Evolutionary conservation across 1,140 invertebrate species (phyloP), one percentile per base, ranked within the genome.

Genomic region (Maniola jurtina): DNA sequence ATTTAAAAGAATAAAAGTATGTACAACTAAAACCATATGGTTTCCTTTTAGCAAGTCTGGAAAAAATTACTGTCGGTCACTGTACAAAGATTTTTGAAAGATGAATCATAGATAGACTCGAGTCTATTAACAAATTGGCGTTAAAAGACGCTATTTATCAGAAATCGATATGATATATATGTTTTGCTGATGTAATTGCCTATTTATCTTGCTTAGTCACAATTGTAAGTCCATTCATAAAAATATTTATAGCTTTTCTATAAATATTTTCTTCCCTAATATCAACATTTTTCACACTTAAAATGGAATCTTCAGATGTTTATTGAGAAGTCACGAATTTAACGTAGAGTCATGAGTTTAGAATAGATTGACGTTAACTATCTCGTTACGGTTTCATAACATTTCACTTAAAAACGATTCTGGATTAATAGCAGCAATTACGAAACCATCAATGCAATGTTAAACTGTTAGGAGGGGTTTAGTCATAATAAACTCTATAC

Each of bases 341-440:
- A 34, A 9, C 45, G 35, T 54, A 40, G 58, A 40, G 36, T 38
- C 36, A 50, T 15, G 13, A n/a, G 16, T 52, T 34, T 55, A 13
- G 34, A 52, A 52, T 48, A 40, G 2, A 50, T 65, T 34, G 52
- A 55, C 13, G 59, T 61, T 25, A 61, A 61, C 58, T 14, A 11
- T 61, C 3, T 50, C 15, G 10, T 59, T 16, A 57, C 6, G 6
- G 48, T 59, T 65, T 65, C 63, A 40, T 59, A 65, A 59, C 35
- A 58, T 64, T 64, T 48, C 42, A 64, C 40, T 64, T 58, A 57
- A 48, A 36, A 57, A 36, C 50, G 58, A 59, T 55, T 64, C 57
- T 47, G 52, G 25, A 60, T 66, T 66, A 65, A 45, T 65, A 25
- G 38, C 8, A 25, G 25, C 8, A 8, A 11, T 60, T 15, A 42